These are phyloP conservation scores for Onthophagus taurus DNA, from an alignment of 1,140 invertebrate genomes.

Conservation along the genomic window DNA sequence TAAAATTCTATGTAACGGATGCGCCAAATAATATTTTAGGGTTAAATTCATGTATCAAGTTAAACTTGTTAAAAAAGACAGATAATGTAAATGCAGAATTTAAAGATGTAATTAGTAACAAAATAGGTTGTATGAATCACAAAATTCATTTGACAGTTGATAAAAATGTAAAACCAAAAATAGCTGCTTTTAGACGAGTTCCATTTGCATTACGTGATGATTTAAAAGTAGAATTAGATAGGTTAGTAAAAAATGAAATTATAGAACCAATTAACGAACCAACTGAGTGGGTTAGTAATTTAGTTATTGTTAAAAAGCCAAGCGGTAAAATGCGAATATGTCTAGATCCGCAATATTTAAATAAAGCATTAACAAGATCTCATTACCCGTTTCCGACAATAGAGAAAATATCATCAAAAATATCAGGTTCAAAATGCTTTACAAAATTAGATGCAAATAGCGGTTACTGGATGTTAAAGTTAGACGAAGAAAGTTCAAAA, in stretches of 20 bases:
- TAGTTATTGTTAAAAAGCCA: slow-evolving; percentile 35
- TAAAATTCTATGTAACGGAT: too few species aligned
- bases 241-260: slow-evolving; percentile 21
- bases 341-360: slow-evolving; percentile 35
- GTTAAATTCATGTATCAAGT: too few species aligned
- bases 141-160: too few species aligned
- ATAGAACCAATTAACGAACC: slow-evolving; percentile 28
- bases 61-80: too few species aligned
- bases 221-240: slow-evolving; percentile 26
- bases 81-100: too few species aligned
- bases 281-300: slow-evolving; percentile 35
- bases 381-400: background rate
- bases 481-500: slow-evolving; percentile 1
- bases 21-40: too few species aligned
- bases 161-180: slow-evolving; percentile 10
- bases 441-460: background rate
- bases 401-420: background rate
- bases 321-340: slow-evolving; percentile 35
- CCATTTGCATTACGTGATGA: slow-evolving; percentile 22
- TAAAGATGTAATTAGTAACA: too few species aligned
- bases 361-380: slow-evolving; percentile 21
- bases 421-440: background rate
- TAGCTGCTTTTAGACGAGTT: slow-evolving; percentile 19
- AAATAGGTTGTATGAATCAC: too few species aligned
- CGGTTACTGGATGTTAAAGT: background rate